Evolutionary conservation across 2,888 invertebrate genomes (phyloP).

Genomic region (Sisyra nigra): DNA sequence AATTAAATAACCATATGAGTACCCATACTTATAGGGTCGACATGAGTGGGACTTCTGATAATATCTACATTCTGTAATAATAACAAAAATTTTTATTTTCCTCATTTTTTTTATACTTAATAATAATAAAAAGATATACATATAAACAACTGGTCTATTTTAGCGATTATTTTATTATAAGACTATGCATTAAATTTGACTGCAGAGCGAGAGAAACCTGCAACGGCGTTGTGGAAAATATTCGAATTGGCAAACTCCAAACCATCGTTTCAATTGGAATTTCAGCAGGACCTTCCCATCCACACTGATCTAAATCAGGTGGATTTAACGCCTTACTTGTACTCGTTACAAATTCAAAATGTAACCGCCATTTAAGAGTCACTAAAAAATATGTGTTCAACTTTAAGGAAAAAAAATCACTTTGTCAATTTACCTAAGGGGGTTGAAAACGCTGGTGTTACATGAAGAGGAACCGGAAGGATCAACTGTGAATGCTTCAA

Average conservation of each 20-base stretch:
- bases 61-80: too few relatives aligned
- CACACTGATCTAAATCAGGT: conserved; percentile 37
- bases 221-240: conserved; percentile 80
- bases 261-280: conserved; percentile 95
- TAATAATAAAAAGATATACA: too few relatives aligned
- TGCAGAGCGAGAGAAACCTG: conserved; percentile 54
- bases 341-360: conserved; percentile 94
- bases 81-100: too few relatives aligned
- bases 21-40: too few relatives aligned
- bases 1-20: too few relatives aligned
- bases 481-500: conserved; percentile 76
- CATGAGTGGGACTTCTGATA: too few relatives aligned
- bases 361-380: conserved; percentile 80
- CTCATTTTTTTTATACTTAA: too few relatives aligned
- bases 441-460: conserved; percentile 90
- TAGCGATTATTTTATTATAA: conserved; percentile 14
- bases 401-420: conserved; percentile 12
- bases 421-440: conserved; percentile 46
- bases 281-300: conserved; percentile 72
- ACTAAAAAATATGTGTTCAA: too few relatives aligned
- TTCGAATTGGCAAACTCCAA: conserved; percentile 91
- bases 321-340: conserved; percentile 45
- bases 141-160: too few relatives aligned
- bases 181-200: conserved; percentile 23
- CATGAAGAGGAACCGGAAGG: conserved; percentile 84